Evolutionary conservation across 2,797 vertebrate species (phyloP).

Genomic region (Alosa sapidissima): DNA sequence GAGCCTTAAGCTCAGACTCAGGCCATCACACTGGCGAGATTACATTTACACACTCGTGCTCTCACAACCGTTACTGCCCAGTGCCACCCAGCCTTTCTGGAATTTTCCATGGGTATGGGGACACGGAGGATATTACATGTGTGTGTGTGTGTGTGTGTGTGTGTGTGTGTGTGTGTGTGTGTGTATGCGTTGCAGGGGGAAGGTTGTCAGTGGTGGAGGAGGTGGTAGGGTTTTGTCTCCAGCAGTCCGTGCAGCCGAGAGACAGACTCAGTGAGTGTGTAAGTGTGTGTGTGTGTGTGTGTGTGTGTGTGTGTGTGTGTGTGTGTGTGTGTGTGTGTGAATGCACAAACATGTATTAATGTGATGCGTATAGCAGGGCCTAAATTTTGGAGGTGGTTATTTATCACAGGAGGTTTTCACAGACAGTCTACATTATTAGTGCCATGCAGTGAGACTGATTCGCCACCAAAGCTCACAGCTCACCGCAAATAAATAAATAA

Average conservation of each 20-base stretch:
- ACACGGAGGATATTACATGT: neutral
- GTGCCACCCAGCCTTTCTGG: neutral
- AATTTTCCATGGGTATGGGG: neutral
- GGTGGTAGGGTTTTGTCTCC: neutral
- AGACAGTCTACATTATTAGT: conserved; percentile 40
- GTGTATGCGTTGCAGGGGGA: neutral
- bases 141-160: no score
- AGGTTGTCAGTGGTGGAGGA: neutral
- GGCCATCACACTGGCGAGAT: neutral
- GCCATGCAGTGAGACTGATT: conserved; percentile 37
- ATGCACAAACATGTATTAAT: neutral
- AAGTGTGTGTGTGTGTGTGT: neutral
- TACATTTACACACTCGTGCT: neutral
- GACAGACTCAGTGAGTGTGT: conserved; percentile 51
- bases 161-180: no score
- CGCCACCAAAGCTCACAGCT: neutral
- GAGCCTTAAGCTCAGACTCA: neutral
- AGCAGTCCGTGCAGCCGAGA: neutral
- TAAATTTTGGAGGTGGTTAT: neutral
- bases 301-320: neutral
- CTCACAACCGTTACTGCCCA: neutral
- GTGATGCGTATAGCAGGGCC: no score
- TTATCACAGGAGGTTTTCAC: conserved; percentile 46
- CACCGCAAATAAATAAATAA: neutral
- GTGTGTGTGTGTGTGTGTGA: neutral